Evolutionary conservation across 2,888 invertebrate species (phyloP).

Genomic region (Abrostola tripartita): DNA sequence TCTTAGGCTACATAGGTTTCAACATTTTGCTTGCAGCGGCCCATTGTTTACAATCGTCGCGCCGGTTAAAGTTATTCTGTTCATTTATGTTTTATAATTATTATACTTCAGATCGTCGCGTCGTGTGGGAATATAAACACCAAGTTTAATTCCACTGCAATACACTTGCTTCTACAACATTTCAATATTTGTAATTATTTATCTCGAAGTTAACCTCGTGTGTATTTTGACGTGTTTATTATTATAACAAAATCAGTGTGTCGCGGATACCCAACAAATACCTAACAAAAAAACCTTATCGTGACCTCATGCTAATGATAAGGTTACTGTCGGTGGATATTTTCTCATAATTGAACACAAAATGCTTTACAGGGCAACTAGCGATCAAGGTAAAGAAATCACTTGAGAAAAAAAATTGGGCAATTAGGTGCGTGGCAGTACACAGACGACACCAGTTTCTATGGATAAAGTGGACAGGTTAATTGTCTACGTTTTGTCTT

Average conservation of each 20-base stretch:
- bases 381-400: slow-evolving; percentile 47
- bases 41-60: slow-evolving; percentile 41
- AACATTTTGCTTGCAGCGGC: neutral
- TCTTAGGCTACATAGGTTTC: neutral
- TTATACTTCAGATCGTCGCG: slow-evolving; percentile 17
- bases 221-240: slow-evolving; percentile 2
- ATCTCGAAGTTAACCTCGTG: neutral
- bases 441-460: slow-evolving; percentile 37
- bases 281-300: slow-evolving; percentile 4
- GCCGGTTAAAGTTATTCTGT: slow-evolving; percentile 38
- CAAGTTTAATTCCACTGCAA: slow-evolving; percentile 24
- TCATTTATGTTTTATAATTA: slow-evolving; percentile 36
- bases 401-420: slow-evolving; percentile 49
- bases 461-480: slow-evolving; percentile 50
- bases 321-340: slow-evolving; percentile 25
- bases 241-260: neutral
- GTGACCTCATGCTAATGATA: slow-evolving; percentile 11
- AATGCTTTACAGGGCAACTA: slow-evolving; percentile 14
- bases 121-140: slow-evolving; percentile 29
- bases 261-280: slow-evolving; percentile 5
- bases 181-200: slow-evolving; percentile 10
- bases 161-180: slow-evolving; percentile 10
- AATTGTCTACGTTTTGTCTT: slow-evolving; percentile 49
- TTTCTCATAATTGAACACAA: slow-evolving; percentile 25
- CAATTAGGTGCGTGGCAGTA: slow-evolving; percentile 39